A percentile compares a stretch with the other conserved stretches of the same genome.
Conservation (phyloP, 1,140 invertebrate genomes). For the Stegodyphus mimosarum region DNA sequence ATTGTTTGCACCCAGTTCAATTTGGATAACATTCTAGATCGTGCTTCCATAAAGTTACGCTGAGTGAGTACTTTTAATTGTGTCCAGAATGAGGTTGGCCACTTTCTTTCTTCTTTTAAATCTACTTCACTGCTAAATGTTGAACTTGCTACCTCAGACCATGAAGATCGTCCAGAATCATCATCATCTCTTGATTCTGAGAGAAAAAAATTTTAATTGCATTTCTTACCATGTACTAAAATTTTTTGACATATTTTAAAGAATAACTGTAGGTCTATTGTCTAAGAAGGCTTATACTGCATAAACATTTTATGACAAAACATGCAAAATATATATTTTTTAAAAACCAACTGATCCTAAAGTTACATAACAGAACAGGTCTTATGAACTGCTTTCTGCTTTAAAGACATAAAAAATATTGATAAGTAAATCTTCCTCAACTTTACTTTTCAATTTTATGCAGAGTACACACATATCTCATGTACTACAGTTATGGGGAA, state of each 20-base stretch:
- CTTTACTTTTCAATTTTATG: too few species aligned
- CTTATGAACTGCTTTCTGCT: too few species aligned
- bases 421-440: too few species aligned
- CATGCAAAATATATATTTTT: too few species aligned
- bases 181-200: slow-evolving; percentile 72
- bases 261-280: not conserved
- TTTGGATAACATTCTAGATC: slow-evolving; percentile 81
- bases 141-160: slow-evolving; percentile 73
- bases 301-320: too few species aligned
- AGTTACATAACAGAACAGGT: too few species aligned
- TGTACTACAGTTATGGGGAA: too few species aligned
- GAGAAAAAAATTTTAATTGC: too few species aligned
- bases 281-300: not conserved
- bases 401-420: too few species aligned
- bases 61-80: slow-evolving; percentile 82
- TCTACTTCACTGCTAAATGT: slow-evolving; percentile 72
- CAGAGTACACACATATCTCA: too few species aligned
- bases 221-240: too few species aligned
- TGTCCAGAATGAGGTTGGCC: slow-evolving; percentile 85
- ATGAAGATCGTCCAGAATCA: slow-evolving; percentile 75
- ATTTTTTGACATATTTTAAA: not conserved
- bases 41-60: slow-evolving; percentile 83
- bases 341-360: too few species aligned
- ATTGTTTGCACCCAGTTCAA: slow-evolving; percentile 86
- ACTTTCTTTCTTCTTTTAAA: slow-evolving; percentile 67